Conservation (phyloP, 2,113 vertebrate species). For the Tyto alba region DNA sequence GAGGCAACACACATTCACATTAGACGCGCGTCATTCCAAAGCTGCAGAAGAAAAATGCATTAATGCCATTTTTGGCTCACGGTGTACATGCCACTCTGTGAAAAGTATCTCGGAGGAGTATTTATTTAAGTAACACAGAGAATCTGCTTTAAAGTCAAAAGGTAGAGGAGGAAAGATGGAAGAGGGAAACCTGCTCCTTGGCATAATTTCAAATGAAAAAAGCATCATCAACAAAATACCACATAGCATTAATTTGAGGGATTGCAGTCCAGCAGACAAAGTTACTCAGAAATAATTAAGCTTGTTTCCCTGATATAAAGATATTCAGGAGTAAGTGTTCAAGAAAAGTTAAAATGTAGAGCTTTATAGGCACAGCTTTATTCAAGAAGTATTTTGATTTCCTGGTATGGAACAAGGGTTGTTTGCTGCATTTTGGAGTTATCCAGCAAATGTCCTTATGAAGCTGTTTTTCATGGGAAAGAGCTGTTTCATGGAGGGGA, state of each 20-base stretch:
- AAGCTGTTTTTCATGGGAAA: neutral
- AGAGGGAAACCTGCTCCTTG: constrained; percentile 27
- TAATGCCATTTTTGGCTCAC: constrained; percentile 30
- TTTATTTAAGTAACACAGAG: constrained; percentile 33
- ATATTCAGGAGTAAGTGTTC: neutral
- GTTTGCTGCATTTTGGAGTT: neutral
- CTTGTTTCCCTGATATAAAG: neutral
- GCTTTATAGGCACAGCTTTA: neutral
- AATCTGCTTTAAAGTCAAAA: constrained; percentile 25
- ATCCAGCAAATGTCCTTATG: neutral
- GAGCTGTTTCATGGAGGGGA: neutral
- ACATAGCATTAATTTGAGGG: constrained; percentile 2
- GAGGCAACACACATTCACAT: neutral
- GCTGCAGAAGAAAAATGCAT: constrained; percentile 32
- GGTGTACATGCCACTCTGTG: neutral
- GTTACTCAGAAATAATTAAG: constrained; percentile 23
- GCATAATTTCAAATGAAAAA: neutral
- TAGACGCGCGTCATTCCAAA: neutral
- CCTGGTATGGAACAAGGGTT: neutral
- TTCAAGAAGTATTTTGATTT: neutral
- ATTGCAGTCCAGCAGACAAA: constrained; percentile 22
- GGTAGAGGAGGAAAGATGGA: neutral
- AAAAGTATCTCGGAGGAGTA: neutral
- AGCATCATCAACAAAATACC: neutral
- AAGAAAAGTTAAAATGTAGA: neutral